These are phyloP conservation scores for Papilio glaucus DNA, from an alignment of 1,140 invertebrate species.

Conservation along the genomic window DNA sequence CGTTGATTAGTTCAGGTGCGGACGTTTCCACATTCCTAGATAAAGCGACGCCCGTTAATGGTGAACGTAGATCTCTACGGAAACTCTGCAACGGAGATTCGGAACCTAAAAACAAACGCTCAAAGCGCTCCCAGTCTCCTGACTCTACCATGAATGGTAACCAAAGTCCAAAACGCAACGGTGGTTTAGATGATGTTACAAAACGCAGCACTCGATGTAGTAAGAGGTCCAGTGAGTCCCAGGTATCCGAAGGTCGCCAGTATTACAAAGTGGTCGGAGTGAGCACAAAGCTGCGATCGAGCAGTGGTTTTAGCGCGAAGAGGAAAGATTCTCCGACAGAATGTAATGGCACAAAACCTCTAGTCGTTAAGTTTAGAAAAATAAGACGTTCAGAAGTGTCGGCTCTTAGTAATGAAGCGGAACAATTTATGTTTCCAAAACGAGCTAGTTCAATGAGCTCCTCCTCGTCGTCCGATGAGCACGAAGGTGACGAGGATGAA, in stretches of 20 bases:
- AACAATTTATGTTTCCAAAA: slow-evolving; percentile 92
- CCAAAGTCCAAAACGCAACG: slow-evolving; percentile 65
- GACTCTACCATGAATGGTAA: slow-evolving; percentile 62
- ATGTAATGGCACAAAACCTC: slow-evolving; percentile 80
- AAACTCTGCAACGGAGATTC: slow-evolving; percentile 76
- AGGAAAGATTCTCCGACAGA: slow-evolving; percentile 60
- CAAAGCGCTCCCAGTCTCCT: slow-evolving; percentile 65
- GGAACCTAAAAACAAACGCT: slow-evolving; percentile 58
- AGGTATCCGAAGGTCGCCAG: slow-evolving; percentile 84
- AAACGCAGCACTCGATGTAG: slow-evolving; percentile 68
- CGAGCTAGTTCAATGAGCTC: slow-evolving; percentile 84
- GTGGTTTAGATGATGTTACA: slow-evolving; percentile 61
- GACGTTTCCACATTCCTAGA: slow-evolving; percentile 87
- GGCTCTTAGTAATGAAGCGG: slow-evolving; percentile 90
- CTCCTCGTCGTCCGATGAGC: slow-evolving; percentile 78
- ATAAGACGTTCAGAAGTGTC: slow-evolving; percentile 89
- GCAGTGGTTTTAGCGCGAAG: slow-evolving; percentile 75
- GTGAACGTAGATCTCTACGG: slow-evolving; percentile 71
- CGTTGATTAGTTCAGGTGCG: slow-evolving; percentile 85
- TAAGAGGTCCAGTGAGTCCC: slow-evolving; percentile 84
- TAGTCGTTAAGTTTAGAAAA: slow-evolving; percentile 89
- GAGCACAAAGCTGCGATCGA: slow-evolving; percentile 87
- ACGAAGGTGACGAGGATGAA: slow-evolving; percentile 78
- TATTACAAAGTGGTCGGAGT: slow-evolving; percentile 90
- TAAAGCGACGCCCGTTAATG: slow-evolving; percentile 67